Conservation (phyloP, 2,888 invertebrate species). For the Galerucella nymphaeae region DNA sequence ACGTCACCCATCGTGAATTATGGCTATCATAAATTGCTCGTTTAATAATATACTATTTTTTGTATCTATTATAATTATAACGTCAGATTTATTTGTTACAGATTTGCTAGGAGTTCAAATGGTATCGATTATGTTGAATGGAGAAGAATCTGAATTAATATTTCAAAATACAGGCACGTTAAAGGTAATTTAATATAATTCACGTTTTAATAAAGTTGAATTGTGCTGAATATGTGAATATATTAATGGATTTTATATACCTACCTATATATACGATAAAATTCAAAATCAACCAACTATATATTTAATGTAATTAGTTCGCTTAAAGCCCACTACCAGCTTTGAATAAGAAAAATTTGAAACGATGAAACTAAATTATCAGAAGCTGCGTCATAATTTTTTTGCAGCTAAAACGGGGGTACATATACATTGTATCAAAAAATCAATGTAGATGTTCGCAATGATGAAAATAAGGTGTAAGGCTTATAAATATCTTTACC, state of each 20-base stretch:
- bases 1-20: no score
- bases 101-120: constrained; percentile 83
- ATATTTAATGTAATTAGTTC: not conserved
- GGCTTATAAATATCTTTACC: no score
- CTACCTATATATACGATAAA: not conserved
- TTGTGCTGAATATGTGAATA: not conserved
- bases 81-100: constrained; percentile 59
- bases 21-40: no score
- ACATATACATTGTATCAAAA: no score
- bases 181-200: constrained; percentile 69
- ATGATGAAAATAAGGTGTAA: no score
- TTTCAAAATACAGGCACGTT: constrained; percentile 81
- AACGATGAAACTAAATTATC: no score
- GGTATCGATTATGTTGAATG: constrained; percentile 92
- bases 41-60: no score
- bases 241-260: no score
- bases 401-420: no score
- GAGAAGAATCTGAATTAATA: constrained; percentile 91
- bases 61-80: no score
- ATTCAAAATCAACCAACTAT: not conserved
- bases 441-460: no score
- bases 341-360: not conserved
- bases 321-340: not conserved
- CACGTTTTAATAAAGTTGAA: not conserved
- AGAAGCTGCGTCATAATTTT: no score